phyloP scores from a whole-genome alignment of 2,888 invertebrate genomes.

The Drosophila sordidula region DNA sequence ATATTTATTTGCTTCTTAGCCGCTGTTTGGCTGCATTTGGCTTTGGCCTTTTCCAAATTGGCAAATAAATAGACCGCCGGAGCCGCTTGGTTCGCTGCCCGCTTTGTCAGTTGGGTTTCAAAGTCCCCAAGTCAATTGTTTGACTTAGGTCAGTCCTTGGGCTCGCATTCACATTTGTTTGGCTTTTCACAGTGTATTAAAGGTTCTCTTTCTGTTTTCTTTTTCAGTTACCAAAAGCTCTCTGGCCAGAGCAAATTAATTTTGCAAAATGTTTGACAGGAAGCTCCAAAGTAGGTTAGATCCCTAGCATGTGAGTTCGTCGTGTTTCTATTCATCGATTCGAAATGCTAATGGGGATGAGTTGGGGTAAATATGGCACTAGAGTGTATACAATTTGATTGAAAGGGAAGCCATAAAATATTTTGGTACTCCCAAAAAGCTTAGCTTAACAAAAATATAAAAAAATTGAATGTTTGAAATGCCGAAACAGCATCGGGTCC shows the following conservation, averaged over 20 bases:
- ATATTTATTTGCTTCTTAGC: slow-evolving; percentile 79
- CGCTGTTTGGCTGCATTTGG: slow-evolving; percentile 19
- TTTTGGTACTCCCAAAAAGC: background rate
- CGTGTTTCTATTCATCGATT: slow-evolving; percentile 12
- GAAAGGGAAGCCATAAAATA: slow-evolving; percentile 10
- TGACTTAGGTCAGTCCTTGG: slow-evolving; percentile 54
- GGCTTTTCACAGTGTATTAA: slow-evolving; percentile 41
- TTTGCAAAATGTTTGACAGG: slow-evolving; percentile 42
- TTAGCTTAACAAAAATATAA: background rate
- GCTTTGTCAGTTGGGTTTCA: slow-evolving; percentile 19
- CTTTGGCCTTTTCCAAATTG: slow-evolving; percentile 70
- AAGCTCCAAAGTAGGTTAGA: slow-evolving; percentile 19
- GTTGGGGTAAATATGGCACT: slow-evolving; percentile 15
- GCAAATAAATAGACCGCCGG: slow-evolving; percentile 72
- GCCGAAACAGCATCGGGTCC: too few relatives aligned
- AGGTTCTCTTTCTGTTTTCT: slow-evolving; percentile 1
- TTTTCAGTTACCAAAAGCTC: background rate
- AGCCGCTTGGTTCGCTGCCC: slow-evolving; percentile 26
- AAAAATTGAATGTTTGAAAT: background rate
- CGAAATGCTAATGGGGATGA: slow-evolving; percentile 24
- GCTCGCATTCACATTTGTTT: slow-evolving; percentile 37
- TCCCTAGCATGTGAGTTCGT: slow-evolving; percentile 11
- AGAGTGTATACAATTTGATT: slow-evolving; percentile 13
- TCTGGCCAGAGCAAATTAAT: slow-evolving; percentile 49
- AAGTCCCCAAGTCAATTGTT: slow-evolving; percentile 42